Evolutionary conservation across 2,113 vertebrate species (phyloP).

Genomic region (Pantherophis guttatus): DNA sequence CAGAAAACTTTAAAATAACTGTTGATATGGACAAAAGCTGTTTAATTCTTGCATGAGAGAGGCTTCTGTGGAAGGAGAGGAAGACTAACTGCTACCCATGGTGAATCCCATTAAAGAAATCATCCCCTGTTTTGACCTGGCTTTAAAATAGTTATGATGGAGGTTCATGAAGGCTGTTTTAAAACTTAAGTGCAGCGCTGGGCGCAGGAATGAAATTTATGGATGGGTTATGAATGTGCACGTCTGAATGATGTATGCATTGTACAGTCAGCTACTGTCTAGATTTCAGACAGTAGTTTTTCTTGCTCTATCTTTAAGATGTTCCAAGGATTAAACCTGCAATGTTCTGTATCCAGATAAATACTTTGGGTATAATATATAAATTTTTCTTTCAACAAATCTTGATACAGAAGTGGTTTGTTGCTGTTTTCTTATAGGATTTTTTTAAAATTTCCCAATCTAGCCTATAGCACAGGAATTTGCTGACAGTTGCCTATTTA

Average conservation of each 20-base stretch:
- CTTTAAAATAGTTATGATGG: not conserved
- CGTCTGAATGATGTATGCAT: not conserved
- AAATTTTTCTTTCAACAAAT: too few species aligned
- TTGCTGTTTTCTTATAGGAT: not conserved
- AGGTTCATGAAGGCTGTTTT: not conserved
- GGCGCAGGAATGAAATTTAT: not conserved
- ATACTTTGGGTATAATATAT: not conserved
- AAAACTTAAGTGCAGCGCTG: not conserved
- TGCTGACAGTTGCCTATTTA: not conserved
- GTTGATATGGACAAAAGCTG: not conserved
- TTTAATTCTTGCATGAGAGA: not conserved
- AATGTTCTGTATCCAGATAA: not conserved
- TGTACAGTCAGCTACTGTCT: not conserved
- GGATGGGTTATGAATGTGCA: not conserved
- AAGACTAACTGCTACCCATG: not conserved
- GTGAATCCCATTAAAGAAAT: not conserved
- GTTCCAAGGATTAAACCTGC: not conserved
- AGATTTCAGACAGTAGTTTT: not conserved
- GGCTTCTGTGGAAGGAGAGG: not conserved
- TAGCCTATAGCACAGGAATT: not conserved
- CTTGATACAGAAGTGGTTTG: not conserved
- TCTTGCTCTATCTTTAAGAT: not conserved
- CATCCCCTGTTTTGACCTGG: not conserved
- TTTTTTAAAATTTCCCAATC: not conserved
- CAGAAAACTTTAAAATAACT: not conserved